Evolutionary conservation across 2,797 vertebrate genomes (phyloP), one percentile per base, ranked within the genome.

Genomic region (Mormyrus proboscirostris): DNA sequence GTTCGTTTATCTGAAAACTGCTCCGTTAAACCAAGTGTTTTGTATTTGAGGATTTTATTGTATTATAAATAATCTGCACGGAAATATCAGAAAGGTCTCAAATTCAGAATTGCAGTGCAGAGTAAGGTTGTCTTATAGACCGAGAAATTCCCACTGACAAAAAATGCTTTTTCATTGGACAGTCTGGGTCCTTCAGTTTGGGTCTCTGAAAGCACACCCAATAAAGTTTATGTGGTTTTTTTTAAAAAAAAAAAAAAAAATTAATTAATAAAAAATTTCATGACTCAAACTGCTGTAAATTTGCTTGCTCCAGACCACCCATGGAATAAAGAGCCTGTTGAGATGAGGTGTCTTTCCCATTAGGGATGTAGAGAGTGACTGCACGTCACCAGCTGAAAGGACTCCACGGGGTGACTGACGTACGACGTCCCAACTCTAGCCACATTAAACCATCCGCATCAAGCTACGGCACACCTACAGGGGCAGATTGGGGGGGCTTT

Each of bases 1-100:
- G 50, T 87, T 87, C 50, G n/a, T 87, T 59, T 87, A 57, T 29
- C 50, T 57, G 50, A 57, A 53, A 22, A 53, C 86, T 38, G 51
- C 53, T 87, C 53, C 2, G 44, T 57, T 87, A 57, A 87, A 53
- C 14, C 53, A 38, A 53, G 50, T 87, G 53, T 14, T 87, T 82
- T 47, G 41, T 82, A 47, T 19, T 82, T n/a, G 38, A 59, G 33
- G 33, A 59, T 87, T 87, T 57, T 57, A 51, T 57, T 57, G 25
- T 51, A 85, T 51, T 59, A 38, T 87, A 59, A 87, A 87, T 87
- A 51, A 87, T 87, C 41, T 87, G 57, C 86, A 87, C 19, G 8
- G 16, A 16, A 87, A 87, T 19, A 87, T 57, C 86, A 87, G 53
- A 87, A 22, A 85, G 22, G 25, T 4, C 50, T 7, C 22, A 53